A percentile compares a stretch with the other conserved stretches of the same genome.
Conservation (phyloP, 2,113 vertebrate species). For the Centrocercus urophasianus region DNA sequence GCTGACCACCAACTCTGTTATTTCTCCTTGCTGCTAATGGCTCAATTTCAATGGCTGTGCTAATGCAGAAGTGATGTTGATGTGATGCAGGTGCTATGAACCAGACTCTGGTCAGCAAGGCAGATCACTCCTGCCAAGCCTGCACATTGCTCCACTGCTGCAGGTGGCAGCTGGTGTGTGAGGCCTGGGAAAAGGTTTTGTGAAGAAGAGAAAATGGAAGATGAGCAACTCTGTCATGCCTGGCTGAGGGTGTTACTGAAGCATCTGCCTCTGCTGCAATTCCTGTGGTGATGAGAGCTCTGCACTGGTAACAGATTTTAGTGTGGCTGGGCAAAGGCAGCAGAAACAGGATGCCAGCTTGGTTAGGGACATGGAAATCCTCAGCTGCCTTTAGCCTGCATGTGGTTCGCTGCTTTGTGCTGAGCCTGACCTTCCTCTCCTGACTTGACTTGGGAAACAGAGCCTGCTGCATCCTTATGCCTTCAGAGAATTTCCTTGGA, state of each 20-base stretch:
- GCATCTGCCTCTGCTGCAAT: background rate
- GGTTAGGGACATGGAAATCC: background rate
- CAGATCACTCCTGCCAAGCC: background rate
- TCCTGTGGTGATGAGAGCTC: background rate
- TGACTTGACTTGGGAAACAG: background rate
- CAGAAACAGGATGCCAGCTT: background rate
- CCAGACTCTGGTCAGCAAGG: background rate
- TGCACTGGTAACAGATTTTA: background rate
- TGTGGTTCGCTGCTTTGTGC: background rate
- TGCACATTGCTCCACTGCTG: background rate
- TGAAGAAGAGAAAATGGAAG: background rate
- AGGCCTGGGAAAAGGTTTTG: background rate
- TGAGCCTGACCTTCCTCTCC: background rate
- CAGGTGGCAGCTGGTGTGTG: background rate
- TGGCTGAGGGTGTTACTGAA: background rate
- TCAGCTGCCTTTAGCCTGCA: background rate
- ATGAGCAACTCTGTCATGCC: background rate
- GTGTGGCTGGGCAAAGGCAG: background rate
- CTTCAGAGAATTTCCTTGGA: background rate
- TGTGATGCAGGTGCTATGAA: background rate
- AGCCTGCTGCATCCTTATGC: background rate
- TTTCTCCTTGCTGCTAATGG: background rate
- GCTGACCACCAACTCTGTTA: background rate
- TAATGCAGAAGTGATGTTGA: fast-evolving
- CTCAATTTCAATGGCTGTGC: background rate